Evolutionary conservation across 2,797 vertebrate genomes (phyloP).

Genomic region (Ataeniobius toweri): DNA sequence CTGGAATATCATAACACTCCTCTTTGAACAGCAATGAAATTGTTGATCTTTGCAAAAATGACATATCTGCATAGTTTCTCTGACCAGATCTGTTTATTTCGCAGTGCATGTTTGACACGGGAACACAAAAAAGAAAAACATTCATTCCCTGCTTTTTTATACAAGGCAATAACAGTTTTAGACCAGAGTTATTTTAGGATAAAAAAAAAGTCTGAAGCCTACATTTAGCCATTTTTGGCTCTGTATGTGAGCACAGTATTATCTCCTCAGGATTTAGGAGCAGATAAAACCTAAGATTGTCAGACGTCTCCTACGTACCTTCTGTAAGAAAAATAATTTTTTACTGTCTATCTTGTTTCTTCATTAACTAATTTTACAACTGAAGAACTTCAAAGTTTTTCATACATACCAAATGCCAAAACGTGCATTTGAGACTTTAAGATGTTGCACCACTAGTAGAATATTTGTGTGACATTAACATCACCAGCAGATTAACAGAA

Average conservation of each 20-base stretch:
- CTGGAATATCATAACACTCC: neutral
- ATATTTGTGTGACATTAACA: neutral
- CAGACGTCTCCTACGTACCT: neutral
- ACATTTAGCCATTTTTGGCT: neutral
- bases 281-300: neutral
- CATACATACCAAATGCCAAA: neutral
- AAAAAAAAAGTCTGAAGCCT: neutral
- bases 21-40: neutral
- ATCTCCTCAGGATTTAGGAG: neutral
- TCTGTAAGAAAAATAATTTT: neutral
- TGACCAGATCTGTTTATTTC: neutral
- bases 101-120: no score
- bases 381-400: neutral
- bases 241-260: neutral
- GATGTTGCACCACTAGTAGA: neutral
- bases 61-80: neutral
- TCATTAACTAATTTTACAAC: neutral
- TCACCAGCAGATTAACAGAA: neutral
- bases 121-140: no score
- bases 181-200: neutral
- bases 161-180: neutral
- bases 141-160: no score
- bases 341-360: neutral
- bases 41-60: neutral
- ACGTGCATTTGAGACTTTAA: neutral